These are phyloP conservation scores for Amblyraja radiata DNA, from an alignment of 2,797 vertebrate genomes.

Conservation along the genomic window DNA sequence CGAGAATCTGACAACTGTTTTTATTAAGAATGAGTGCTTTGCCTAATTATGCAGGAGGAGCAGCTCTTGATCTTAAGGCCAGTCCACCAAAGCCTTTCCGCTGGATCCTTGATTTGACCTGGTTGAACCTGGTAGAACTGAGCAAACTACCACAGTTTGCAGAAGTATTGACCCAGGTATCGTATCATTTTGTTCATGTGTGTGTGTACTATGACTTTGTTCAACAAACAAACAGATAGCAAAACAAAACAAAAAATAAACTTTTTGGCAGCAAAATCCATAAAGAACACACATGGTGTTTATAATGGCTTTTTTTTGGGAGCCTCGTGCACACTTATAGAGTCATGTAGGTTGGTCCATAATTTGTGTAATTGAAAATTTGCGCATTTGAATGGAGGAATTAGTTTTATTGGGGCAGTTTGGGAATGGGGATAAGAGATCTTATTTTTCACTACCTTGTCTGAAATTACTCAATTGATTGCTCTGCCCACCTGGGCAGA, in stretches of 20 bases:
- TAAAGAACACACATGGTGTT: not conserved
- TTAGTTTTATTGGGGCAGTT: no score
- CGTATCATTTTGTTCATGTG: not conserved
- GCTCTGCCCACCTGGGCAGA: no score
- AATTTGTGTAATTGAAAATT: not conserved
- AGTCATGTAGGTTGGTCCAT: not conserved
- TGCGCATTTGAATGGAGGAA: no score
- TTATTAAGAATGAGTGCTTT: not conserved
- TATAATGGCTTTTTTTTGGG: not conserved
- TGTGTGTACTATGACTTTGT: not conserved
- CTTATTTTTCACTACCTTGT: no score
- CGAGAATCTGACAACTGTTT: not conserved
- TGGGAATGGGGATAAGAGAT: no score
- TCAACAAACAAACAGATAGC: not conserved
- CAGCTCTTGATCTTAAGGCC: conserved; percentile 70
- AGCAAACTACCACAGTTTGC: conserved; percentile 64
- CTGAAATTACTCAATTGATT: no score
- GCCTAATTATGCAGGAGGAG: conserved; percentile 58
- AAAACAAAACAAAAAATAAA: not conserved
- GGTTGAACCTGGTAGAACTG: conserved; percentile 74
- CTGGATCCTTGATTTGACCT: conserved; percentile 73
- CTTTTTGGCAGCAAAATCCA: no score
- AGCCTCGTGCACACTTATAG: not conserved
- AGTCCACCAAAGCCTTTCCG: conserved; percentile 67
- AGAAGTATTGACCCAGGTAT: conserved; percentile 66